phyloP scores from a whole-genome alignment of 2,888 invertebrate genomes.

The Eupeodes luniger region DNA sequence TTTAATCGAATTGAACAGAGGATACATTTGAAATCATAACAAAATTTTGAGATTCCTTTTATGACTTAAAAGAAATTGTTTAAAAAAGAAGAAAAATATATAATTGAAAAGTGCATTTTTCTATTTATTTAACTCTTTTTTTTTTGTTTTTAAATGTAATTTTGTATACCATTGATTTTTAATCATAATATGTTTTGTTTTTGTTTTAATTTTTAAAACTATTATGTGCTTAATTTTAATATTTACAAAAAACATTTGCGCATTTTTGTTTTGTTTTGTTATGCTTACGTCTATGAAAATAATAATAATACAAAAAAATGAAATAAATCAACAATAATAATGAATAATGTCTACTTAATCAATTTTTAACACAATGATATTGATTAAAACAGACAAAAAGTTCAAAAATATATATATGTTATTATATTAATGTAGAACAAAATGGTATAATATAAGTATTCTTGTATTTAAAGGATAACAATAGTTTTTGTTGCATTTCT shows the following conservation, averaged over 20 bases:
- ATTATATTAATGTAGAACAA: neutral
- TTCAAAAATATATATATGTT: neutral
- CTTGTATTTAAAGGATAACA: slow-evolving; percentile 41
- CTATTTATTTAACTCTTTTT: slow-evolving; percentile 1
- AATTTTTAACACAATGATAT: slow-evolving; percentile 17
- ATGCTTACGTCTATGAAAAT: slow-evolving; percentile 24
- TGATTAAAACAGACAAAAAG: slow-evolving; percentile 13
- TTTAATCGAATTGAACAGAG: neutral
- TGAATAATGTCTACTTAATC: slow-evolving; percentile 23
- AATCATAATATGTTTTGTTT: slow-evolving; percentile 31
- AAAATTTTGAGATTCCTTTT: neutral
- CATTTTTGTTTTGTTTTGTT: slow-evolving; percentile 17
- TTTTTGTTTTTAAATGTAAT: slow-evolving; percentile 14
- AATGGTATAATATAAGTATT: slow-evolving; percentile 53
- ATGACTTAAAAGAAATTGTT: neutral
- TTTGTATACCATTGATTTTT: slow-evolving; percentile 14
- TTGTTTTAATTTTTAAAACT: neutral
- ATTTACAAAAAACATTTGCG: slow-evolving; percentile 56
- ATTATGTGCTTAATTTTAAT: slow-evolving; percentile 47
- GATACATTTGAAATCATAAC: neutral
- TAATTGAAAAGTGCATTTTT: slow-evolving; percentile 9
- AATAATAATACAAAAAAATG: slow-evolving; percentile 16
- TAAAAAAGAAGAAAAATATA: slow-evolving; percentile 7
- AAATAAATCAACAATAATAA: slow-evolving; percentile 7
- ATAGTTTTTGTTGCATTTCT: slow-evolving; percentile 23